Evolutionary conservation across 1,140 invertebrate genomes (phyloP).

Genomic region (Aplysia californica): DNA sequence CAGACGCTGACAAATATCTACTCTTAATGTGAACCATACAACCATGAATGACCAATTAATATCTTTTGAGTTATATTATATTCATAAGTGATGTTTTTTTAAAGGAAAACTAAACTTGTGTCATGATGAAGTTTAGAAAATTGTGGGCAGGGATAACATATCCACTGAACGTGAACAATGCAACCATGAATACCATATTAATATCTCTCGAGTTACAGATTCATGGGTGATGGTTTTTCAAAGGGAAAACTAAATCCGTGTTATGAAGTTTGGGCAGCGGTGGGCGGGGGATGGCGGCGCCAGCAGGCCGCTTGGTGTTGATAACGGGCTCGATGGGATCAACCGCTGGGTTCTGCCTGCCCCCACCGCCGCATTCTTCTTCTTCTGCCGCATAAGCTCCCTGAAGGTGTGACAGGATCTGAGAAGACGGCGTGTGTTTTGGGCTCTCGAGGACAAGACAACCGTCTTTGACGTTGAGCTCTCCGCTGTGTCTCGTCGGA

Average conservation of each 20-base stretch:
- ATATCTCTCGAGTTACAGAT: no score
- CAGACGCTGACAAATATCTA: no score
- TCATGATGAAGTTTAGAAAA: no score
- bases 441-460: constrained; percentile 1
- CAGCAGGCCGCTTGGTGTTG: constrained; percentile 8
- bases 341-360: no score
- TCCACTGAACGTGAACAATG: no score
- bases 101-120: no score
- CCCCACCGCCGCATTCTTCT: background rate
- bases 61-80: no score
- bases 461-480: constrained; percentile 8
- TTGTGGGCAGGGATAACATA: no score
- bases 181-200: no score
- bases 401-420: constrained; percentile 11
- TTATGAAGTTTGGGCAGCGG: constrained; percentile 9
- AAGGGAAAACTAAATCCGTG: constrained; percentile 11
- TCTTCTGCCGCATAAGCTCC: constrained; percentile 21
- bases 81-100: no score
- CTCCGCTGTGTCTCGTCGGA: background rate
- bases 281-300: background rate
- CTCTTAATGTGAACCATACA: no score
- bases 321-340: constrained; percentile 3
- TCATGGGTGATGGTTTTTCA: background rate
- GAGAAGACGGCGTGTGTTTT: constrained; percentile 17
- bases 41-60: no score